phyloP scores from a whole-genome alignment of 2,888 invertebrate species.

The Gryllus longicercus region DNA sequence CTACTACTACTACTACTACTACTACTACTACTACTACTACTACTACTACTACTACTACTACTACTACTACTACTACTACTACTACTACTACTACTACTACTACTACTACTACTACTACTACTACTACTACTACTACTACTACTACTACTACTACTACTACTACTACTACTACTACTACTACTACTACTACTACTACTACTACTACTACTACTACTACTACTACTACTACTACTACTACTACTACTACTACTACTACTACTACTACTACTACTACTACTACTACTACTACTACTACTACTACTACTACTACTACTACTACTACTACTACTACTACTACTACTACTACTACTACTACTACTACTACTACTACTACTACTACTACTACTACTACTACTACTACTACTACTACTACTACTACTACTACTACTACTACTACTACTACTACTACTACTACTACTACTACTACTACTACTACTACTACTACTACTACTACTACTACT shows the following conservation, averaged over 20 bases:
- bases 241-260: constrained; percentile 17
- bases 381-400: constrained; percentile 17
- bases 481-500: constrained; percentile 17
- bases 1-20: constrained; percentile 17
- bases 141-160: constrained; percentile 17
- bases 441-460: constrained; percentile 17
- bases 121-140: constrained; percentile 17
- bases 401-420: constrained; percentile 17
- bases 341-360: constrained; percentile 17
- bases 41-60: constrained; percentile 17
- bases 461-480: constrained; percentile 17
- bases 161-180: constrained; percentile 17
- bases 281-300: constrained; percentile 17
- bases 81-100: constrained; percentile 17
- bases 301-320: constrained; percentile 17
- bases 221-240: constrained; percentile 17
- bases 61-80: constrained; percentile 17
- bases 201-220: constrained; percentile 17
- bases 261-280: constrained; percentile 17
- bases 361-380: constrained; percentile 17
- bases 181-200: constrained; percentile 17
- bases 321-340: constrained; percentile 17
- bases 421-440: constrained; percentile 17
- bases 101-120: constrained; percentile 17
- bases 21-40: constrained; percentile 17